Evolutionary conservation across 2,888 invertebrate genomes (phyloP), one percentile per base, ranked within the genome.

Genomic region (Physocephala rufipes): DNA sequence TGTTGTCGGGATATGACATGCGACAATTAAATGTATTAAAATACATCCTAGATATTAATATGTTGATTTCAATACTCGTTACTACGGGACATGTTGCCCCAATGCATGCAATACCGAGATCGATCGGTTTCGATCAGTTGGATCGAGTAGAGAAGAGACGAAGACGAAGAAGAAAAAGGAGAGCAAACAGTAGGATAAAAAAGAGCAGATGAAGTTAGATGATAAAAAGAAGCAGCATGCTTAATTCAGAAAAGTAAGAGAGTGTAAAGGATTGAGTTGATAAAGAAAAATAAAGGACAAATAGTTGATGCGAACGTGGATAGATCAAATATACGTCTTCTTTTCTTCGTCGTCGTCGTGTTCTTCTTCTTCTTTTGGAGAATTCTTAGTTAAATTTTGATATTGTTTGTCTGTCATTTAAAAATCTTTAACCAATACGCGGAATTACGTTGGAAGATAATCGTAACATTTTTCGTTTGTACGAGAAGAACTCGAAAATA

Each of bases 361-460:
- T n/a, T n/a, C n/a, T n/a, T n/a, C n/a, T n/a, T n/a, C n/a, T n/a
- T n/a, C n/a, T n/a, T n/a, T n/a, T n/a, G n/a, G n/a, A n/a, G n/a
- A n/a, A n/a, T 45, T 59, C 30, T 26, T 58, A 15, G 62, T 30
- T 49, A 70, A 70, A 70, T 70, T 67, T 72, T 70, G 67, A 72
- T 59, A 70, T 62, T 66, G 70, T 36, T n/a, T 36, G 36, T 36
- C 36, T 36, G 36, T 67, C 66, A 70, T 63, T 66, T 70, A 62
- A 64, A 71, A 58, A 58, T 58, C 24, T 43, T 62, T 67, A 67
- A 76, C 63, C 70, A 78, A 78, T 78, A 77, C 77, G 74, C 75
- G 74, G 78, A 78, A 78, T 74, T 77, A 74, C 77, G 76, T 72
- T 72, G 74, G 72, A 19, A 53, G 78, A 78, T 78, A 78, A 78